Base-by-base conservation (phyloP, 1,140 invertebrate species). In the Gryllus bimaculatus region DNA sequence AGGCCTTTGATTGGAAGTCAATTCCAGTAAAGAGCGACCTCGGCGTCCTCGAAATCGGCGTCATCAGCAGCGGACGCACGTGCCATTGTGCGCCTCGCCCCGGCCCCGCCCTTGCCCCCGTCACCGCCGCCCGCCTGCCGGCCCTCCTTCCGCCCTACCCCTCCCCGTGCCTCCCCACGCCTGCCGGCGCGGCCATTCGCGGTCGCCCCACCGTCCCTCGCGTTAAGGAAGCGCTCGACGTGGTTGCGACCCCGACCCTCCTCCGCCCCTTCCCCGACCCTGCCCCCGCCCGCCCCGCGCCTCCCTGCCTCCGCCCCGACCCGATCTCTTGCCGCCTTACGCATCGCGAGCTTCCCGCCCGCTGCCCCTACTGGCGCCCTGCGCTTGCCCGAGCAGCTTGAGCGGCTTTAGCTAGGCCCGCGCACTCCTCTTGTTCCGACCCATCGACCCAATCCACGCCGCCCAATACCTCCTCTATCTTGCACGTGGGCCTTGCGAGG, bases 1-100 rank as follows among this genome's bases (percentile, higher is more conserved):
- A 66, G 54, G 54, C 54, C 54, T 66, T 66, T 66, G 54, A 66
- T 66, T 66, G 54, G 54, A 66, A 66, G 54, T 66, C 54, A 66
- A 66, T 66, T 66, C 54, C 54, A 66, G 54, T 66, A 66, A 66
- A 66, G 54, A 66, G 54, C 54, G 54, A 66, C 54, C 54, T 66
- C 10, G 2, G 54, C 2, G 2, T 0, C 54, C 54, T 66, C 54
- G 54, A 1, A 66, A 66, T 66, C 54, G 54, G 54, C 54, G 54
- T 66, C 54, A 66, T 66, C 54, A 66, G 54, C 54, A 66, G 18
- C 54, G 54, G 54, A 66, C 54, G 54, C 54, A 66, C 54, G 54
- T 66, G 10, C 54, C 54, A 66, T 66, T 66, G 54, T 66, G 54
- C 10, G 54, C 54, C 26, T 5, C 1, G 54, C 18, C 54, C 54